Conservation (phyloP, 1,140 invertebrate genomes). For the Limonius californicus region DNA sequence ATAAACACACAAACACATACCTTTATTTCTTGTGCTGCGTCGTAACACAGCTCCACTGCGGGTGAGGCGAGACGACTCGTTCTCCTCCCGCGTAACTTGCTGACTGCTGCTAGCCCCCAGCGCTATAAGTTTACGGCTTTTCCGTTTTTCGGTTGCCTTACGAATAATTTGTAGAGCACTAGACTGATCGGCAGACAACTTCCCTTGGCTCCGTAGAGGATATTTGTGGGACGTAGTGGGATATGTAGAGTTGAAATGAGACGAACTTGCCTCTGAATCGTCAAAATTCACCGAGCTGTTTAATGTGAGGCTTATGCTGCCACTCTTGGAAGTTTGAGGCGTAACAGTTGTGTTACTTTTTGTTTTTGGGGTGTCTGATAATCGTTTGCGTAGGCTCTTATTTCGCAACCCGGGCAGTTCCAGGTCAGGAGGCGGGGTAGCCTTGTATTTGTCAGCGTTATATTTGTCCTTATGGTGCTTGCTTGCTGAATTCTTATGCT, state of each 20-base stretch:
- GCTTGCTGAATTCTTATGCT: not conserved
- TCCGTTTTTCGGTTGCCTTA: slow-evolving; percentile 18
- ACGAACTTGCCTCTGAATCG: not conserved
- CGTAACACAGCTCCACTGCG: slow-evolving; percentile 43
- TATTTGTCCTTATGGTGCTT: slow-evolving; percentile 6
- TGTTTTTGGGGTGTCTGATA: not conserved
- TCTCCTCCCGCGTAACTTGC: slow-evolving; percentile 31
- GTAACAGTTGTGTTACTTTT: not conserved
- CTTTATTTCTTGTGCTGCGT: slow-evolving; percentile 48
- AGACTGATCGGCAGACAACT: slow-evolving; percentile 17
- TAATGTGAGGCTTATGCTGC: not conserved
- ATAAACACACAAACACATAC: slow-evolving; percentile 26
- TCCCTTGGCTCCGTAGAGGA: slow-evolving; percentile 44
- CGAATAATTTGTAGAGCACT: slow-evolving; percentile 5
- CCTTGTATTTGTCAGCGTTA: not conserved
- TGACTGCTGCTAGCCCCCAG: slow-evolving; percentile 43
- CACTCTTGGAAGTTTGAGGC: not conserved
- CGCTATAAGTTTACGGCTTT: slow-evolving; percentile 37
- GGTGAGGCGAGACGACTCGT: slow-evolving; percentile 38
- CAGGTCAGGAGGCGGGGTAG: not conserved
- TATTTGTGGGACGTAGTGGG: slow-evolving; percentile 45
- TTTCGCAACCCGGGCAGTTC: not conserved
- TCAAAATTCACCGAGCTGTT: not conserved
- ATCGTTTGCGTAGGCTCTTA: not conserved
- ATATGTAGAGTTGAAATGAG: not conserved